A percentile compares a stretch with the other conserved stretches of the same genome.
Conservation (phyloP, 2,797 vertebrate species). For the Ibycter americanus region DNA sequence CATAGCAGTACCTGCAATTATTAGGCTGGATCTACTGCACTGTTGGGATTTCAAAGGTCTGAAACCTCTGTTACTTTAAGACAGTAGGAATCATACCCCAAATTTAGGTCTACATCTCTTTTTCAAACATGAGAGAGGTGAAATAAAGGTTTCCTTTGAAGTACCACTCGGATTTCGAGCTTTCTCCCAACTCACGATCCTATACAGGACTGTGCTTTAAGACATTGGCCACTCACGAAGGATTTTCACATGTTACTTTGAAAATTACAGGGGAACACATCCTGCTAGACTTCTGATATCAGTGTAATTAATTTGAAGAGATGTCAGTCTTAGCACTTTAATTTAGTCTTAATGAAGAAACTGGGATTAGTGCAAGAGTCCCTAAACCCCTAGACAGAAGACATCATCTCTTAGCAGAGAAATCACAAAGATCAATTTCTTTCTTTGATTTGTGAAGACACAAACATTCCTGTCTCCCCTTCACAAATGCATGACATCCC, state of each 20-base stretch:
- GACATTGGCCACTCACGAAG: not conserved
- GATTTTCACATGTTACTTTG: not conserved
- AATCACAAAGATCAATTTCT: not conserved
- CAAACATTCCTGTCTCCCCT: not conserved
- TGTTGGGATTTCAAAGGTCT: not conserved
- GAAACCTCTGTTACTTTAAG: not conserved
- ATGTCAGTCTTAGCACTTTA: not conserved
- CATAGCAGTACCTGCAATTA: not conserved
- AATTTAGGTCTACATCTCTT: not conserved
- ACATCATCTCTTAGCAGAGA: not conserved
- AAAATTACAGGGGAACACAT: not conserved
- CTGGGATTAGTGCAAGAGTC: not conserved
- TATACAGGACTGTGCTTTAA: not conserved
- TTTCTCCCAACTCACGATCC: not conserved
- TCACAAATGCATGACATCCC: not conserved
- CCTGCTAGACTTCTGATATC: not conserved
- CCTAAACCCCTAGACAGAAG: not conserved
- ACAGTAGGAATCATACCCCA: not conserved
- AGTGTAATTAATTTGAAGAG: not conserved
- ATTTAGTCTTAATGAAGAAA: not conserved
- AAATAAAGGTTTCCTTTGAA: not conserved
- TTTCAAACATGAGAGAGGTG: not conserved
- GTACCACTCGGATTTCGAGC: not conserved
- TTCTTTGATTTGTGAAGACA: not conserved
- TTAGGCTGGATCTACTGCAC: not conserved